These are phyloP conservation scores for Coranthus polyacanthus DNA, from an alignment of 2,797 vertebrate genomes.

Conservation along the genomic window DNA sequence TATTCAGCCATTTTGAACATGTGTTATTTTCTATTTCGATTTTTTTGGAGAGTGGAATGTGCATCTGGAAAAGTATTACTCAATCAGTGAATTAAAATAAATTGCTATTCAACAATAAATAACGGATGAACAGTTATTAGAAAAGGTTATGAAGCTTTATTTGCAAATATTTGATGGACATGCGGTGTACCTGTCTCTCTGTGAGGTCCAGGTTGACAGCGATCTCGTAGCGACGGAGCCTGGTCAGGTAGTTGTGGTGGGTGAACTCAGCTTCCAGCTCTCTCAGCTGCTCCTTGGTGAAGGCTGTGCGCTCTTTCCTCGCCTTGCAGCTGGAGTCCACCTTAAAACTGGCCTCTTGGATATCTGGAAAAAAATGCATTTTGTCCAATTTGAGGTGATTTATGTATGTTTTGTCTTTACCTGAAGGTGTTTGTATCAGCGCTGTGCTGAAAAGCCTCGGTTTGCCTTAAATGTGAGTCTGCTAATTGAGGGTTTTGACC, in stretches of 20 bases:
- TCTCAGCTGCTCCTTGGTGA: conserved; percentile 96
- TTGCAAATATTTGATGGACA: neutral
- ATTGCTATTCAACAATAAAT: too few relatives aligned
- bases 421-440: neutral
- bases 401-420: neutral
- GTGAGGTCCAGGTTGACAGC: conserved; percentile 98
- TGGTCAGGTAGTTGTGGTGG: conserved; percentile 98
- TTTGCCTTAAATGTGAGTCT: too few relatives aligned
- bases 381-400: neutral
- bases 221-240: conserved; percentile 97
- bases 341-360: conserved; percentile 85
- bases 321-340: conserved; percentile 91
- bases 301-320: conserved; percentile 95
- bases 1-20: too few relatives aligned
- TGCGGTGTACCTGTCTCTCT: conserved; percentile 91
- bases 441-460: neutral
- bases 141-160: too few relatives aligned
- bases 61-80: too few relatives aligned
- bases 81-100: too few relatives aligned
- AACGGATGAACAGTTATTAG: too few relatives aligned
- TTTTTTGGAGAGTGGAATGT: too few relatives aligned
- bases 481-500: neutral
- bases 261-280: conserved; percentile 98
- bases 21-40: too few relatives aligned
- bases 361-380: conserved; percentile 79